Conservation (phyloP, 2,113 vertebrate species). For the Euleptes europaea region DNA sequence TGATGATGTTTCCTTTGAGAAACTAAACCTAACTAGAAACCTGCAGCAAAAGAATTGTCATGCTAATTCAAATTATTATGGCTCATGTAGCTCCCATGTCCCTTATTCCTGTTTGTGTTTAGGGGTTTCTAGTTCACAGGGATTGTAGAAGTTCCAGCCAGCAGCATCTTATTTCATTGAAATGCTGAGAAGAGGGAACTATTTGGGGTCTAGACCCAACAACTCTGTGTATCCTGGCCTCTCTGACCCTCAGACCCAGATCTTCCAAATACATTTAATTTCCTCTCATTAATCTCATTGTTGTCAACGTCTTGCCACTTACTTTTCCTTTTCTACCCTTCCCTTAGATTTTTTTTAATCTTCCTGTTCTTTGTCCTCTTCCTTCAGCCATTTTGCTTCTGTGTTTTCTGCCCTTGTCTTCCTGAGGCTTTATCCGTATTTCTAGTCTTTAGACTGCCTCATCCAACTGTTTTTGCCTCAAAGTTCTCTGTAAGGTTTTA, state of each 20-base stretch:
- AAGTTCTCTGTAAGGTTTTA: not conserved
- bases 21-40: not conserved
- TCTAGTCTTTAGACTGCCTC: not conserved
- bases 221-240: not conserved
- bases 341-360: not conserved
- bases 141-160: not conserved
- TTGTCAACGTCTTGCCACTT: not conserved
- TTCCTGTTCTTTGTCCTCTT: no score
- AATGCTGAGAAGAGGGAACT: not conserved
- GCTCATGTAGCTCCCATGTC: not conserved
- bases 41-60: not conserved
- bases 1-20: not conserved
- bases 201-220: not conserved
- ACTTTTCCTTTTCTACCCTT: not conserved
- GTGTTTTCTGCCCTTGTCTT: not conserved
- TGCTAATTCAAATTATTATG: not conserved
- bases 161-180: no score
- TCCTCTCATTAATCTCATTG: not conserved
- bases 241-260: not conserved
- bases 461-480: not conserved
- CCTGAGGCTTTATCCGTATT: not conserved
- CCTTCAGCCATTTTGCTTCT: not conserved
- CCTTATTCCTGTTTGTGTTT: not conserved
- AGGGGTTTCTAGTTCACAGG: not conserved
- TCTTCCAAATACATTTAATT: not conserved